Evolutionary conservation across 2,797 vertebrate species (phyloP), one percentile per base, ranked within the genome.

Genomic region (Sciurus carolinensis): DNA sequence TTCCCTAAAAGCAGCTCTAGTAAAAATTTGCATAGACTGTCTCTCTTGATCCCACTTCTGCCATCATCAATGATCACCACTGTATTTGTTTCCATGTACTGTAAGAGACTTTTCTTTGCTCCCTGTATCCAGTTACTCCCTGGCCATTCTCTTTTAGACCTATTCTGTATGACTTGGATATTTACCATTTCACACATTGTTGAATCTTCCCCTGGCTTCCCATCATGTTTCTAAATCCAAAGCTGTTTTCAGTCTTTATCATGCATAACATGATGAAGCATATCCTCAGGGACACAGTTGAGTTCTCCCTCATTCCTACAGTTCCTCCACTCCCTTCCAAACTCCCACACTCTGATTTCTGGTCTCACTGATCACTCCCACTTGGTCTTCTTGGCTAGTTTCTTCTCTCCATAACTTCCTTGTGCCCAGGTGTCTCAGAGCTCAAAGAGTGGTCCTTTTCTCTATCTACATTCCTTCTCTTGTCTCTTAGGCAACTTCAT

Each of bases 1-100:
- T 72, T 73, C 26, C 59, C 62, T 33, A 42, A 11, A 26, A 73
- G 30, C 3, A 57, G 5, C 28, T 30, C n/a, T 24, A 18, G 36
- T 30, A 66, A 17, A 80, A 42, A 10, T 17, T 66, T 54, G 7
- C 36, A 3, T 26, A 36, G 44, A 62, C 17, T 39, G 2, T 75
- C 42, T 89, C n/a, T 72, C 24, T 79, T 5, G 18, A 88, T n/a
- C 2, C 20, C 18, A 26, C 42, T 77, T 64, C 72, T 73, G 42
- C 36, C 6, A 1, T 5, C 0, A 2, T 5, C 0, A 2, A 1
- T 0, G 1, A 33, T 8, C 13, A 9, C 14, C 8, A 5, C 22
- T 20, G 8, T 22, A 7, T 50, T 83, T 77, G 67, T 9, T 62
- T 6, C 39, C 7, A 44, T 66, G 14, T 64, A 10, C 62, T 64